A percentile compares a stretch with the other conserved stretches of the same genome.
Evolutionary conservation across 2,888 invertebrate species (phyloP).

Genomic region (Drosophila helvetica): DNA sequence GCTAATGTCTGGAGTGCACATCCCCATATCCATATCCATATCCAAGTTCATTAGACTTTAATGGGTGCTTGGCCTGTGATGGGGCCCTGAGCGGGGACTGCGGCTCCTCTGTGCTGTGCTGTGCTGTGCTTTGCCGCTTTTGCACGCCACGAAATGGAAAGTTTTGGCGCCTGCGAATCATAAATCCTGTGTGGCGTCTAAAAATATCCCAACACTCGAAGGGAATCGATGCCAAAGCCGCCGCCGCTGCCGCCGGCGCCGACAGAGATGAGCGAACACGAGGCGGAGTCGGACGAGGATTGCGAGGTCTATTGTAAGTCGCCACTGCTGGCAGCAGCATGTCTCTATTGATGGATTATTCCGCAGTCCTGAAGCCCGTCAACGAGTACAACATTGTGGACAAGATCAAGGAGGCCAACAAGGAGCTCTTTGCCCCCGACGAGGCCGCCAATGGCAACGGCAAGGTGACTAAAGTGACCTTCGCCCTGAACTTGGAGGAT

Average conservation of each 20-base stretch:
- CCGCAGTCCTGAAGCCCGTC: constrained; percentile 82
- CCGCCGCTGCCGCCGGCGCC: constrained; percentile 29
- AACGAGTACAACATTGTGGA: constrained; percentile 86
- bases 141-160: constrained; percentile 68
- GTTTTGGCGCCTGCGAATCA: constrained; percentile 48
- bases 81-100: constrained; percentile 10
- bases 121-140: not conserved
- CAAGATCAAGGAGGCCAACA: constrained; percentile 85
- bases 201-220: constrained; percentile 26
- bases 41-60: constrained; percentile 71
- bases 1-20: constrained; percentile 41
- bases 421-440: constrained; percentile 83
- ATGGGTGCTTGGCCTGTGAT: constrained; percentile 34
- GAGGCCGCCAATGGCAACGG: constrained; percentile 39
- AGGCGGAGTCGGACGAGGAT: constrained; percentile 83
- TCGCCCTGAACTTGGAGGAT: constrained; percentile 84
- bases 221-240: constrained; percentile 43
- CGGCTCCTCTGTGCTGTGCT: constrained; percentile 7
- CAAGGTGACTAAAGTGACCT: constrained; percentile 83
- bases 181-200: constrained; percentile 51
- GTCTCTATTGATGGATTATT: constrained; percentile 64
- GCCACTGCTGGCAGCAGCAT: constrained; percentile 33
- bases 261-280: constrained; percentile 79
- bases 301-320: constrained; percentile 84
- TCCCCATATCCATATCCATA: constrained; percentile 36